A percentile compares a stretch with the other conserved stretches of the same genome.
Conservation (phyloP, 2,888 invertebrate genomes). For the Vanessa cardui region DNA sequence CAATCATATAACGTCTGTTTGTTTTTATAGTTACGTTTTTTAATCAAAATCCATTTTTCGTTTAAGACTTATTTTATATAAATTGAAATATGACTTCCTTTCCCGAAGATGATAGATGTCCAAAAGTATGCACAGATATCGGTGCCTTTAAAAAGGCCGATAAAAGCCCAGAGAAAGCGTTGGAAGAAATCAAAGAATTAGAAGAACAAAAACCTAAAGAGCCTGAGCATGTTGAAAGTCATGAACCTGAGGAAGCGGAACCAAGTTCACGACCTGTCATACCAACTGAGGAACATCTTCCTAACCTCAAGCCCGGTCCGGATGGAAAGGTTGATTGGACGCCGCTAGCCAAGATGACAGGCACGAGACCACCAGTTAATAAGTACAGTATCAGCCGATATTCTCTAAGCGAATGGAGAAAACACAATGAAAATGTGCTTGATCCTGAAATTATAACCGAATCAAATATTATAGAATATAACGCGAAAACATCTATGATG, state of each 20-base stretch:
- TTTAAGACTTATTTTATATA: constrained; percentile 6
- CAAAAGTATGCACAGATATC: constrained; percentile 63
- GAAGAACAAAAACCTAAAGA: constrained; percentile 42
- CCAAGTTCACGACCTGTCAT: constrained; percentile 27
- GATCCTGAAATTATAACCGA: constrained; percentile 77
- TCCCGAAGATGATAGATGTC: constrained; percentile 63
- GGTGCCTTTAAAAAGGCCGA: constrained; percentile 68
- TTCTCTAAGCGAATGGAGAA: constrained; percentile 88
- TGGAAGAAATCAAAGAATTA: constrained; percentile 44
- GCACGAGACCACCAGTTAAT: constrained; percentile 88
- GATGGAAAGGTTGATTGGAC: constrained; percentile 90
- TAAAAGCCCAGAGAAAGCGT: constrained; percentile 51
- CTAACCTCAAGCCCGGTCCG: constrained; percentile 83
- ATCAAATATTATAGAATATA: constrained; percentile 83
- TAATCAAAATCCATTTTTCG: constrained; percentile 9
- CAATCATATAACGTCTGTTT: background rate
- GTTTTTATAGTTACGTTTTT: background rate
- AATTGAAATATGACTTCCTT: constrained; percentile 48
- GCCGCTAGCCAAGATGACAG: constrained; percentile 86
- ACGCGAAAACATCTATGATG: constrained; percentile 85
- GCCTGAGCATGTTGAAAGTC: constrained; percentile 36
- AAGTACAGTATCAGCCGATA: constrained; percentile 89
- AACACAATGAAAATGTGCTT: constrained; percentile 81
- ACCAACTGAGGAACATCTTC: constrained; percentile 55
- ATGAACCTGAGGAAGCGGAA: constrained; percentile 39